Base-by-base conservation (phyloP, 2,888 invertebrate species). In the Lingula anatina region DNA sequence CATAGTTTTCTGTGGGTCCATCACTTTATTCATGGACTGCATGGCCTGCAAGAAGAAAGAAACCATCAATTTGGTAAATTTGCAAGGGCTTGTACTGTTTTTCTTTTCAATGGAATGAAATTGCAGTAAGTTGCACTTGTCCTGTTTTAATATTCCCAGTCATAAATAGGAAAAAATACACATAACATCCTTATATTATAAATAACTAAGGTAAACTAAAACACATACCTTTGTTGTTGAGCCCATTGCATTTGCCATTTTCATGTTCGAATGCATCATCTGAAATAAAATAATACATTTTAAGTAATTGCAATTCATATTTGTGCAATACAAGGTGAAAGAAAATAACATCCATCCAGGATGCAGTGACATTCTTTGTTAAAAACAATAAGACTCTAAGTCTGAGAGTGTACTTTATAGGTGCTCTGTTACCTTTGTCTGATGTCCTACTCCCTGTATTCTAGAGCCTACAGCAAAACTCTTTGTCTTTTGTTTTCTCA, bases 211-310 rank as follows among this genome's bases (percentile, higher is more conserved):
- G 51, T 37, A 44, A 40, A 42, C n/a, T n/a, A 5, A 5, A n/a
- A 9, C n/a, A 47, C 48, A 47, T 66, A 78, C 79, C 67, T 89
- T 87, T 1, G 91, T 86, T 0, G 93, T 90, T 0, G 88, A 86
- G 7, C 86, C 86, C 89, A 94, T 90, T 0, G 91, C 90, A 51
- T 85, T 85, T 0, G 91, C 88, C 71, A 94, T 82, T 28, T 89
- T 90, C 57, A 87, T 83, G 76, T 91, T 93, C 0, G 93, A 89
- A 20, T 88, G 87, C 88, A 94, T 92, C 20, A 88, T 83, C 78
- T 78, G 59, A 26, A 62, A 65, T 43, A 50, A 39, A 53, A 41
- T 45, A 42, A 48, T 35, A 31, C 23, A 49, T 9, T 21, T 2
- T 41, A 3, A 20, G n/a, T n/a, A n/a, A n/a, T n/a, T n/a, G n/a